These are phyloP conservation scores for Miniopterus natalensis DNA, from an alignment of 2,113 vertebrate genomes.

Conservation along the genomic window DNA sequence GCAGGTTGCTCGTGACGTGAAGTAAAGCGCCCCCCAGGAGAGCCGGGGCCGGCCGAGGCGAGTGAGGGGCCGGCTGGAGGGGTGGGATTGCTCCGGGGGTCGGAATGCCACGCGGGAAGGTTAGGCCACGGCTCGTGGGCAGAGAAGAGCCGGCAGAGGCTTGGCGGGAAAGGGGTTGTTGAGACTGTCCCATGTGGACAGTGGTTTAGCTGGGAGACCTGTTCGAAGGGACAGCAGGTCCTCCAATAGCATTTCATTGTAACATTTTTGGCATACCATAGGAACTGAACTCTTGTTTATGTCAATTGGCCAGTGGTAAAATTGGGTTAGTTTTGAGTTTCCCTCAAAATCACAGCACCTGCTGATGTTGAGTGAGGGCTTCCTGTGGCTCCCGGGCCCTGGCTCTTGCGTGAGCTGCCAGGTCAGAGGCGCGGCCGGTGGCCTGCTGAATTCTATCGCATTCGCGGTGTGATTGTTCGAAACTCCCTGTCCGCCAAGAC, in stretches of 20 bases:
- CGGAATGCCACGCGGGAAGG: neutral
- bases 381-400: neutral
- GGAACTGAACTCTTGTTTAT: neutral
- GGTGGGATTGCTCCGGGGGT: neutral
- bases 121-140: no score
- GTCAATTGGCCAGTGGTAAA: neutral
- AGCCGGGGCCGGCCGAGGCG: neutral
- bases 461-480: neutral
- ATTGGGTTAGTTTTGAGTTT: neutral
- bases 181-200: rapidly evolving
- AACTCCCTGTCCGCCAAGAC: neutral
- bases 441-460: no score
- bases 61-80: neutral
- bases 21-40: rapidly evolving
- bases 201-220: neutral
- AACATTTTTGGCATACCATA: no score
- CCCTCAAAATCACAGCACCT: neutral
- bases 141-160: neutral
- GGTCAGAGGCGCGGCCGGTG: rapidly evolving
- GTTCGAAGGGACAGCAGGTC: neutral
- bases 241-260: neutral
- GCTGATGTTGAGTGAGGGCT: neutral
- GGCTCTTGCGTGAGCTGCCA: neutral
- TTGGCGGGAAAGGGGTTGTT: neutral
- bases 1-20: rapidly evolving